Evolutionary conservation across 2,888 invertebrate genomes (phyloP).

Genomic region (Hypomecis atomaria): DNA sequence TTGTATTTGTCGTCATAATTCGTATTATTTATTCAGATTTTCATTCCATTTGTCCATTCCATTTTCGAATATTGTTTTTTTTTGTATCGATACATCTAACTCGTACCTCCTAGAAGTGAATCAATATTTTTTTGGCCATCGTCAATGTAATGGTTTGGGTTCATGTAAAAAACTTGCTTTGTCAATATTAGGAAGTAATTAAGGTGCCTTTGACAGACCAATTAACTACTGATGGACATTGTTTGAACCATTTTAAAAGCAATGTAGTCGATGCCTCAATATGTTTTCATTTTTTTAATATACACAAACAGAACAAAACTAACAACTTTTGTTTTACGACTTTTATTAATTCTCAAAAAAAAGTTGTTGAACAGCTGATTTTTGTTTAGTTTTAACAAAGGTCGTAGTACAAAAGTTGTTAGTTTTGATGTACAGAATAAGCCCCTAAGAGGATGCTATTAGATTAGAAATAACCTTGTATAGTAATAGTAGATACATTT

Average conservation of each 20-base stretch:
- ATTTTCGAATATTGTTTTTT: neutral
- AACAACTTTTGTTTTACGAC: too few relatives aligned
- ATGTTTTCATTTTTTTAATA: too few relatives aligned
- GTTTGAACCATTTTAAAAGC: conserved; percentile 40
- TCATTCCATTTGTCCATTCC: neutral
- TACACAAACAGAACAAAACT: too few relatives aligned
- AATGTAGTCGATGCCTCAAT: conserved; percentile 55
- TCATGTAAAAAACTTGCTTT: conserved; percentile 65
- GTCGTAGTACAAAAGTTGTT: too few relatives aligned
- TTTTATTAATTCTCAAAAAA: too few relatives aligned
- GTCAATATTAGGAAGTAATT: conserved; percentile 82
- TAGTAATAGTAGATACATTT: too few relatives aligned
- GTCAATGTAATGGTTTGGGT: conserved; percentile 57
- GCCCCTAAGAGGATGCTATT: too few relatives aligned
- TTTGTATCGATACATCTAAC: conserved; percentile 7
- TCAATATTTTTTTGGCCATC: conserved; percentile 48
- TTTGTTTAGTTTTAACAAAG: too few relatives aligned
- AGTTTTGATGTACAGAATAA: too few relatives aligned
- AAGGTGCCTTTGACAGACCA: conserved; percentile 68
- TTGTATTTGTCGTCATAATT: neutral
- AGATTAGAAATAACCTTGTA: too few relatives aligned
- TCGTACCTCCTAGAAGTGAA: conserved; percentile 20
- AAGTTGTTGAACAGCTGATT: too few relatives aligned
- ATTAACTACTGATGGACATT: conserved; percentile 66
- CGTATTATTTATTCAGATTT: neutral